Conservation (phyloP, 2,113 vertebrate genomes). For the Litocranius walleri region DNA sequence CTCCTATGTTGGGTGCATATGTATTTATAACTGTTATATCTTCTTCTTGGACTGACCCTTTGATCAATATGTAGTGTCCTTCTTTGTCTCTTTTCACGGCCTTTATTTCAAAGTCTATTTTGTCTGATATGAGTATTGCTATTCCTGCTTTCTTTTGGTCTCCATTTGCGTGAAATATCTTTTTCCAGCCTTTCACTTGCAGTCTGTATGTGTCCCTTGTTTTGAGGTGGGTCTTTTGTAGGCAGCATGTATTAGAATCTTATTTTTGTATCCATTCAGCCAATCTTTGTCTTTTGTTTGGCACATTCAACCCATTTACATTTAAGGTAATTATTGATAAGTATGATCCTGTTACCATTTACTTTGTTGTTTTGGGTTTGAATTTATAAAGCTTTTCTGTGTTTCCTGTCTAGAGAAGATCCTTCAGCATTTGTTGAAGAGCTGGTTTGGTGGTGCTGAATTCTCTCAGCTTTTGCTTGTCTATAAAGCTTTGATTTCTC, state of each 20-base stretch:
- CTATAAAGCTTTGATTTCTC: neutral
- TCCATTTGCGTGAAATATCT: rapidly evolving
- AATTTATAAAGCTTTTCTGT: neutral
- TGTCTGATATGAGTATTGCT: neutral
- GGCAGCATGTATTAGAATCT: neutral
- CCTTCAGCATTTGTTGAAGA: neutral
- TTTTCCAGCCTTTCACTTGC: neutral
- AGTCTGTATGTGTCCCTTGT: neutral
- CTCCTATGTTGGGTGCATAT: neutral
- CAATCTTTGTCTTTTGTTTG: neutral
- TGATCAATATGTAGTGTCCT: neutral
- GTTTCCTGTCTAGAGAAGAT: neutral
- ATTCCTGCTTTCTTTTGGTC: neutral
- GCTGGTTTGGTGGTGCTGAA: neutral
- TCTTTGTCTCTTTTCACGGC: neutral
- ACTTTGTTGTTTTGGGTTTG: neutral
- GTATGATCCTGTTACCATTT: neutral
- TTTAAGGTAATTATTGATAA: neutral
- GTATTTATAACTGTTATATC: neutral
- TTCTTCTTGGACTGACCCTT: neutral
- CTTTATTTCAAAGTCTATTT: neutral
- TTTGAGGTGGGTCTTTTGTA: neutral
- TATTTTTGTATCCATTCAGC: neutral
- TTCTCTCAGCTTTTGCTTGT: neutral
- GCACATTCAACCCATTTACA: neutral